These are phyloP conservation scores for Amphiduros pacificus DNA, from an alignment of 2,888 invertebrate species.

Conservation along the genomic window DNA sequence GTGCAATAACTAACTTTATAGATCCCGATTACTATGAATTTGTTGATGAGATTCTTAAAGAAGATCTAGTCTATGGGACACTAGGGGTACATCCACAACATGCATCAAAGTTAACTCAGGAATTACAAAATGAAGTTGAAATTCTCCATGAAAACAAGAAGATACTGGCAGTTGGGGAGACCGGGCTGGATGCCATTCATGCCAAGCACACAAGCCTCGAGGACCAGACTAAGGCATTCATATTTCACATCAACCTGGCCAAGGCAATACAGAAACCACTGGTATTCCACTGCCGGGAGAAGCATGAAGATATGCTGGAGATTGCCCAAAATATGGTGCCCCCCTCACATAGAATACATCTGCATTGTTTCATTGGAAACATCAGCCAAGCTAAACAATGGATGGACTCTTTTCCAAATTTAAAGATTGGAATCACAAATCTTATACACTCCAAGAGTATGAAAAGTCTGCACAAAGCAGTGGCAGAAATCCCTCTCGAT, in stretches of 20 bases:
- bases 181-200: not conserved
- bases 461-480: slow-evolving; percentile 35
- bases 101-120: not conserved
- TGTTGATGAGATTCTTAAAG: not conserved
- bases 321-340: slow-evolving; percentile 20
- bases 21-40: not conserved
- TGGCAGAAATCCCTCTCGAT: slow-evolving; percentile 41
- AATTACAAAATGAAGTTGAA: not conserved
- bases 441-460: slow-evolving; percentile 34
- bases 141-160: not conserved
- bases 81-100: not conserved
- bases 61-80: not conserved
- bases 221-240: not conserved
- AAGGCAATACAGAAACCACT: not conserved
- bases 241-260: not conserved
- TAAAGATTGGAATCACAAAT: slow-evolving; percentile 37
- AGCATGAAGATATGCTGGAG: not conserved
- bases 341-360: slow-evolving; percentile 43
- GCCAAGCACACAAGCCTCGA: not conserved
- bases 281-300: not conserved
- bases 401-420: slow-evolving; percentile 46
- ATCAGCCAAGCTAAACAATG: slow-evolving; percentile 42
- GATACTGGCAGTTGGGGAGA: not conserved
- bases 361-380: slow-evolving; percentile 51
- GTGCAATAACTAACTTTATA: not conserved